These are phyloP conservation scores for Pao palembangensis DNA, from an alignment of 2,113 vertebrate species.

Conservation along the genomic window DNA sequence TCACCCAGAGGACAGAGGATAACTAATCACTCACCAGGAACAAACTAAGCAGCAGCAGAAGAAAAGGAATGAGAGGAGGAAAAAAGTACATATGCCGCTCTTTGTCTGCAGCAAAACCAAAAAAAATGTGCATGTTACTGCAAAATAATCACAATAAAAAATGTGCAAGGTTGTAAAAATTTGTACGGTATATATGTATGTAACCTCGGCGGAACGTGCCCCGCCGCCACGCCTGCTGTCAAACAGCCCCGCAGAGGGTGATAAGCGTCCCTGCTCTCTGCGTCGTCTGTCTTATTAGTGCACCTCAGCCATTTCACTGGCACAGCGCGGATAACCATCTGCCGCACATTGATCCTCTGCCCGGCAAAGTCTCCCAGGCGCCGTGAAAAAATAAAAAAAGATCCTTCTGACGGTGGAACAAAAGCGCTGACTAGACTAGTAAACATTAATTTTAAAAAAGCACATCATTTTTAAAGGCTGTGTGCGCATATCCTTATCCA, in stretches of 20 bases:
- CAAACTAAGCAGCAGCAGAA: slow-evolving; percentile 69
- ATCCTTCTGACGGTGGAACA: slow-evolving; percentile 43
- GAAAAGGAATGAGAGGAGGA: slow-evolving; percentile 24
- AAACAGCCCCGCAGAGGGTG: slow-evolving; percentile 85
- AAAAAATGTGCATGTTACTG: neutral
- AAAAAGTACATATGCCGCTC: neutral
- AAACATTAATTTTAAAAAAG: slow-evolving; percentile 24
- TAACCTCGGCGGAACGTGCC: slow-evolving; percentile 40
- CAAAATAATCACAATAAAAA: neutral
- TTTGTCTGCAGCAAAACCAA: neutral
- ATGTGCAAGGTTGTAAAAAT: slow-evolving; percentile 5
- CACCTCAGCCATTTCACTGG: slow-evolving; percentile 86
- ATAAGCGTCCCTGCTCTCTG: slow-evolving; percentile 89
- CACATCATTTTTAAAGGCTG: slow-evolving; percentile 10
- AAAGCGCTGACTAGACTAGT: slow-evolving; percentile 57
- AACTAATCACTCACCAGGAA: slow-evolving; percentile 93
- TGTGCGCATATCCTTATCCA: neutral
- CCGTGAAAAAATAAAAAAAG: slow-evolving; percentile 56
- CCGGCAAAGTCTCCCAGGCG: slow-evolving; percentile 82
- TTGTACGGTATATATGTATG: slow-evolving; percentile 42
- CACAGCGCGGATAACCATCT: slow-evolving; percentile 94
- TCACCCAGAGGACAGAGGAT: slow-evolving; percentile 97
- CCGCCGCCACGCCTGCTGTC: slow-evolving; percentile 76
- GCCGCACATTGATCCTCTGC: slow-evolving; percentile 81
- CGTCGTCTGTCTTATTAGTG: slow-evolving; percentile 86